phyloP scores from a whole-genome alignment of 1,140 invertebrate genomes.

The Heliconius congener region DNA sequence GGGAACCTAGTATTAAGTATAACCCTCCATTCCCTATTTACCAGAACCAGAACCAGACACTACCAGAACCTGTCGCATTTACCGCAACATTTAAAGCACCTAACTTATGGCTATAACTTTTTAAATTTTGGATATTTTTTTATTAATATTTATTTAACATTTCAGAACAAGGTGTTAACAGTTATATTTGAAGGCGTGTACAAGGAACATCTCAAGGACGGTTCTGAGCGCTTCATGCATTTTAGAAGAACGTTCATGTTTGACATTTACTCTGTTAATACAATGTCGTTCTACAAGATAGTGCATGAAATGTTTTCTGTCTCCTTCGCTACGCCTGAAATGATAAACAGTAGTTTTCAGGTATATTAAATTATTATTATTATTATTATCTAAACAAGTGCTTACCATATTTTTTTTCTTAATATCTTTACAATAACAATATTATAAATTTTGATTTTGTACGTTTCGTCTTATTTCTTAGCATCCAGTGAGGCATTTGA shows the following conservation, averaged over 20 bases:
- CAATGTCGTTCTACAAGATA: constrained; percentile 43
- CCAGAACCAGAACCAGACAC: no score
- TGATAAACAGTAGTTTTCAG: constrained; percentile 52
- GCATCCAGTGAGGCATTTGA: constrained; percentile 53
- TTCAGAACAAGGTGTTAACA: constrained; percentile 53
- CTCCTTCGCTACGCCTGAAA: constrained; percentile 45
- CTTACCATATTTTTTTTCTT: no score
- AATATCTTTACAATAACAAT: no score
- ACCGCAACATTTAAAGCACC: no score
- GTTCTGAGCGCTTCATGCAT: constrained; percentile 38
- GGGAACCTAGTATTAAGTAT: no score
- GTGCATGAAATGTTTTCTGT: constrained; percentile 53
- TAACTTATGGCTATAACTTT: no score
- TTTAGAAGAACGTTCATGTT: constrained; percentile 66
- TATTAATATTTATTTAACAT: constrained; percentile 11
- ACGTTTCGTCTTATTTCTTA: constrained; percentile 38
- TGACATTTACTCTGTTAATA: constrained; percentile 20
- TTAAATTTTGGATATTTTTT: no score
- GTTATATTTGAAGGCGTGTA: constrained; percentile 60
- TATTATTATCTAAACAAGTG: not conserved
- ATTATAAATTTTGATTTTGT: not conserved
- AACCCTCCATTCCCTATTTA: no score
- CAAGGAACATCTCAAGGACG: constrained; percentile 40
- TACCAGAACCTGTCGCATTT: no score
- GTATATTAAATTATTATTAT: constrained; percentile 31